These are phyloP conservation scores for Crossaster papposus DNA, from an alignment of 53 echinoderm and acorn worm species.

Conservation along the genomic window DNA sequence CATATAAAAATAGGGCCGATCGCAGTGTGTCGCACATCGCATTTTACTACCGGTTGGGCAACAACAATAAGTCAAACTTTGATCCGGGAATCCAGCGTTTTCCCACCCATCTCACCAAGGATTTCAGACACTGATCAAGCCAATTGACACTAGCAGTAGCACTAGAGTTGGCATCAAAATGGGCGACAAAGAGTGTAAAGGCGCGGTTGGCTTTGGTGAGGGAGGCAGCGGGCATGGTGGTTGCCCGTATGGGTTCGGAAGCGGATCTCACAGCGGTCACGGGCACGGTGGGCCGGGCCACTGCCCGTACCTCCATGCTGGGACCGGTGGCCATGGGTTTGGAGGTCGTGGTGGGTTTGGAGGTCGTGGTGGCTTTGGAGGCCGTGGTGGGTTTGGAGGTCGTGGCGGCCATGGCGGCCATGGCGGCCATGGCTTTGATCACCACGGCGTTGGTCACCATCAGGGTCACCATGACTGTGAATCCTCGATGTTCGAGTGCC, in stretches of 20 bases:
- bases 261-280: neutral
- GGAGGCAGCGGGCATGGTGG: neutral
- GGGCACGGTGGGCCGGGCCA: neutral
- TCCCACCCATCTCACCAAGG: no score
- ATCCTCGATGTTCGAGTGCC: neutral
- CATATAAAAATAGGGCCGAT: no score
- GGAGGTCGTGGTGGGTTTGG: neutral
- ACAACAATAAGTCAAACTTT: no score
- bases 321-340: neutral
- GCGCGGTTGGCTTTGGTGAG: neutral
- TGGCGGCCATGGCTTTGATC: neutral
- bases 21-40: no score
- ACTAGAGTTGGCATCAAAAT: neutral
- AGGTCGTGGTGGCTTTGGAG: neutral
- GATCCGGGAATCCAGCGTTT: no score
- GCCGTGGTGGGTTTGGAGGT: neutral
- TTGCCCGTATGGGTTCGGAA: slow-evolving; percentile 10
- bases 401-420: neutral
- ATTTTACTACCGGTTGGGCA: no score
- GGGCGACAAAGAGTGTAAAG: neutral
- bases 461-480: neutral
- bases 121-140: no score
- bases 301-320: neutral
- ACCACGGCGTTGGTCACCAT: neutral
- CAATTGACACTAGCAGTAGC: no score